Evolutionary conservation across 2,888 invertebrate genomes (phyloP).

Genomic region (Stenurella melanura): DNA sequence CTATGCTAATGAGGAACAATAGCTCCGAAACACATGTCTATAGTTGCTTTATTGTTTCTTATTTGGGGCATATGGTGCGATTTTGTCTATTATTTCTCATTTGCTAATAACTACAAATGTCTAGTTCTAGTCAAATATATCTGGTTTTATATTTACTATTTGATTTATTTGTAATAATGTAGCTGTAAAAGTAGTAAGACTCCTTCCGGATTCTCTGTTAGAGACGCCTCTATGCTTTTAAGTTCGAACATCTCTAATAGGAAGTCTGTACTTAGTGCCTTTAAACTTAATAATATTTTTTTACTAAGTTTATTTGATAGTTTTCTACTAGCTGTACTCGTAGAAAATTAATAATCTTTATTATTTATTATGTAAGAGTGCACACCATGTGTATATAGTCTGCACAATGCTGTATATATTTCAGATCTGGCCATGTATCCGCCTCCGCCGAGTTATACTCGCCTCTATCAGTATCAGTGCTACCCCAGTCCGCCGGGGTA

Average conservation of each 20-base stretch:
- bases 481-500: slow-evolving; percentile 72
- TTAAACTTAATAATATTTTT: background rate
- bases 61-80: too few relatives aligned
- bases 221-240: background rate
- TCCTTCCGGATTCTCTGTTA: background rate
- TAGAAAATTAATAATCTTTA: background rate
- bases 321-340: background rate
- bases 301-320: too few relatives aligned
- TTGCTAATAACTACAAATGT: too few relatives aligned
- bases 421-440: slow-evolving; percentile 79
- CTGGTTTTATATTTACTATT: background rate
- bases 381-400: slow-evolving; percentile 56
- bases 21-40: too few relatives aligned
- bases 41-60: too few relatives aligned
- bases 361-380: slow-evolving; percentile 14
- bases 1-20: too few relatives aligned
- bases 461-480: slow-evolving; percentile 79
- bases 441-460: slow-evolving; percentile 78
- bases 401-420: slow-evolving; percentile 65
- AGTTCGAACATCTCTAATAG: background rate
- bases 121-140: too few relatives aligned
- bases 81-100: too few relatives aligned
- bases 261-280: background rate
- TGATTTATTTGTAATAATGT: background rate
- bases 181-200: background rate